Percentiles rank a stretch among this genome's conserved stretches.
Evolutionary conservation across 2,888 invertebrate genomes (phyloP).

Genomic region (Sycophila texana): DNA sequence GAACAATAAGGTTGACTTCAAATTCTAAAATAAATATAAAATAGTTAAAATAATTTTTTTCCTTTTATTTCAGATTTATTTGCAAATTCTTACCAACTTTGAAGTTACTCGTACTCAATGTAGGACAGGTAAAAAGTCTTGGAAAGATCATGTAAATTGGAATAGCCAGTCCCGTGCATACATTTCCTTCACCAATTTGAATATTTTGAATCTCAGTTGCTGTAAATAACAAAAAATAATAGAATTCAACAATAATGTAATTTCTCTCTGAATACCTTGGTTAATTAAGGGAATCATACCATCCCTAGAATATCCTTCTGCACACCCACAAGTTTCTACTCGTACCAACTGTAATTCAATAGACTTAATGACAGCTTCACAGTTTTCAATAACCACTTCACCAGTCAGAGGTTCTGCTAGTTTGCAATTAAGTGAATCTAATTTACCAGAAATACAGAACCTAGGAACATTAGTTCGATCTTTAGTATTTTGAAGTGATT

Average conservation of each 20-base stretch:
- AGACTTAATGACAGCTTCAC: conserved; percentile 90
- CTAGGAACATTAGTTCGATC: conserved; percentile 84
- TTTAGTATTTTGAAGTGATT: conserved; percentile 84
- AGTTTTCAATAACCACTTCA: conserved; percentile 88
- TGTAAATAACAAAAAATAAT: conserved; percentile 72
- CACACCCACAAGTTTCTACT: conserved; percentile 96
- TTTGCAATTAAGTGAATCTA: conserved; percentile 89
- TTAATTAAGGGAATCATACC: conserved; percentile 77
- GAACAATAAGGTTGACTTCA: conserved; percentile 93
- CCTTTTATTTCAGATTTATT: conserved; percentile 28
- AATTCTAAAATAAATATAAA: conserved; percentile 84
- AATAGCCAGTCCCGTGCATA: conserved; percentile 86
- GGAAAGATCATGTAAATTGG: conserved; percentile 98
- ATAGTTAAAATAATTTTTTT: not conserved
- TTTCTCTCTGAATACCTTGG: conserved; percentile 17
- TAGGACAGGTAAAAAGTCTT: conserved; percentile 95
- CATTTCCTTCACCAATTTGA: conserved; percentile 96
- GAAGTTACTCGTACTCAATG: conserved; percentile 91
- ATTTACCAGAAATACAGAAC: conserved; percentile 88
- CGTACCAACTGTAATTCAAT: conserved; percentile 95
- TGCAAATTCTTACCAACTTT: conserved; percentile 86
- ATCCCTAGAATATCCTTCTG: conserved; percentile 94
- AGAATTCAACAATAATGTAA: conserved; percentile 1
- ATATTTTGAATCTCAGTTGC: conserved; percentile 99
- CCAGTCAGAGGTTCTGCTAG: conserved; percentile 93